Base-by-base conservation (phyloP, 2,113 vertebrate species). In the Callipepla squamata region DNA sequence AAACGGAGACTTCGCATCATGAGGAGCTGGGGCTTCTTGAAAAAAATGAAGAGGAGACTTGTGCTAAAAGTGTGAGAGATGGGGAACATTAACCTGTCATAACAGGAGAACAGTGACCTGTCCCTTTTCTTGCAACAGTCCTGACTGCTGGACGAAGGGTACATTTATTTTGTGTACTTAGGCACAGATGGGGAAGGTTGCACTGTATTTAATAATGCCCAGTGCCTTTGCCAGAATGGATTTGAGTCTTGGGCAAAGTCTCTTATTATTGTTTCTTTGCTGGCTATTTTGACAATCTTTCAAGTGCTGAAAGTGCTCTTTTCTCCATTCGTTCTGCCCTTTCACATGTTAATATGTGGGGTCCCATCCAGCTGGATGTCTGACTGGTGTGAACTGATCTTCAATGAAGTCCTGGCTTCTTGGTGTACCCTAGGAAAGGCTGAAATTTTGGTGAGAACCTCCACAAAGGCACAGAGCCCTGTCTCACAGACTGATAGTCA, bases 291-390 rank as follows among this genome's bases (percentile, higher is more conserved):
- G 55, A 61, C 20, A 73, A 3, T 53, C 22, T 48, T 80, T 70
- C 45, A 90, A 38, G 45, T 53, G 20, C 42, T 86, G 59, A 34
- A 79, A 86, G 80, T 66, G 36, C 20, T 92, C 19, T 6, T 65
- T 76, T 69, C 30, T 53, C 32, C 6, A 6, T 9, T 50, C 6
- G 1, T 74, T 68, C 73, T 86, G 30, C 68, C 50, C 36, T 83
- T 74, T 65, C 36, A n/a, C 1, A 0, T 48, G 11, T 67, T 75
- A 32, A 34, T 1, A 5, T 61, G n/a, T n/a, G 36, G 19, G 25
- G 26, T 47, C 22, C n/a, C 20, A 9, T 11, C 9, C 4, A 62
- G 25, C 6, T 73, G 66, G 7, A 30, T 85, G 78, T 89, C 34
- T 48, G 9, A 25, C 51, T 47, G 40, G 8, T 68, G 45, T 80